Percentiles rank a stretch among this genome's conserved stretches.
Conservation (phyloP, 2,113 vertebrate species). For the Paradoxurus hermaphroditus region DNA sequence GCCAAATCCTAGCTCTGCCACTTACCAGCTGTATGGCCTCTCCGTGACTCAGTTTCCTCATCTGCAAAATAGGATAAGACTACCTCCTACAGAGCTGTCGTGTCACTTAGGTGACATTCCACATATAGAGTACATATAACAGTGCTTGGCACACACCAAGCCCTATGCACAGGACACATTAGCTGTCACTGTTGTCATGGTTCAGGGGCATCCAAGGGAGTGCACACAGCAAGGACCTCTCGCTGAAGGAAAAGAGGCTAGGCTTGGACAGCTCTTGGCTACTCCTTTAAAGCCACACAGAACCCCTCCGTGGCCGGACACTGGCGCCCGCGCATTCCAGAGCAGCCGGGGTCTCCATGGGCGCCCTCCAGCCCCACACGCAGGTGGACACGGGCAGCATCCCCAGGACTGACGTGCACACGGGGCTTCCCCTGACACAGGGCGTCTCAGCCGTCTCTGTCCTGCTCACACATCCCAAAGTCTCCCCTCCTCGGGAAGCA, state of each 20-base stretch:
- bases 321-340: accelerated
- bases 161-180: accelerated
- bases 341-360: not conserved
- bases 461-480: not conserved
- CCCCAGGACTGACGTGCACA: not conserved
- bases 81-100: not conserved
- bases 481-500: accelerated
- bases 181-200: accelerated
- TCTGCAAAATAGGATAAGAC: not conserved
- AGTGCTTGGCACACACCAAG: accelerated
- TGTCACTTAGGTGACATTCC: not conserved
- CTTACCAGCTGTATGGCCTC: not conserved
- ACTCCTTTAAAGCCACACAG: not conserved
- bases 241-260: not conserved
- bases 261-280: not conserved
- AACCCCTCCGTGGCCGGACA: not conserved
- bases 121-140: accelerated
- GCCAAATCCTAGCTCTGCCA: not conserved
- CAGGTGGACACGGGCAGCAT: accelerated
- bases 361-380: accelerated
- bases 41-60: not conserved
- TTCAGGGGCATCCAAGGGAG: not conserved
- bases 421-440: not conserved
- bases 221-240: not conserved
- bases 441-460: not conserved